Base-by-base conservation (phyloP, 2,797 vertebrate species). In the Argya squamiceps region DNA sequence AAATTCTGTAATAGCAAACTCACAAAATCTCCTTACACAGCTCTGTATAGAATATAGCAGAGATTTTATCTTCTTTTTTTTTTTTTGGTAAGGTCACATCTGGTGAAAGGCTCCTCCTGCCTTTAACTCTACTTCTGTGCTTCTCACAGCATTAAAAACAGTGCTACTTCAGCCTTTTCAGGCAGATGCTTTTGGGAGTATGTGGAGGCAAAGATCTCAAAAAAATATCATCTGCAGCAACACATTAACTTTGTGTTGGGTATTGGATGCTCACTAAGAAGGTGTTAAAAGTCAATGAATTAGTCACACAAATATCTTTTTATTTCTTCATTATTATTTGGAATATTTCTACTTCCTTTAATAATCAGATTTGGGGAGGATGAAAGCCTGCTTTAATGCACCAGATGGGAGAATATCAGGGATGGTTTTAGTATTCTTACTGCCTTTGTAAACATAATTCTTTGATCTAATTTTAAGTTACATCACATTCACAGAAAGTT, bases 361-460 rank as follows among this genome's bases (percentile, higher is more conserved):
- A 76, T 90, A 97, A 93, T 94, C 85, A 96, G 29, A 32, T 92
- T 82, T 80, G n/a, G 30, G 47, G 23, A 89, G 50, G 34, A 93
- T 56, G 34, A 96, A 96, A 96, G 44, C 22, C 32, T 93, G 11
- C 23, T 92, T 60, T 84, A 69, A 69, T 49, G 21, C 19, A 91
- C 46, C 74, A 96, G 59, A 95, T 95, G 56, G 62, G 26, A 89
- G 59, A 82, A 96, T 49, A 82, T 88, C 78, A 97, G 59, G 65
- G 80, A 65, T 90, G 55, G 22, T 71, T 94, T 97, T 89, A 92
- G 80, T 39, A 77, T 71, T 56, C 27, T 73, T 93, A 90, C 37
- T 94, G 84, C 58, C 30, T 62, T 84, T 86, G 53, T 93, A 95
- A 96, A 93, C 67, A 77, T 68, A 76, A 43, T 67, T 93, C 71